Base-by-base conservation (phyloP, 2,888 invertebrate genomes). In the Agrenia bidenticulata region DNA sequence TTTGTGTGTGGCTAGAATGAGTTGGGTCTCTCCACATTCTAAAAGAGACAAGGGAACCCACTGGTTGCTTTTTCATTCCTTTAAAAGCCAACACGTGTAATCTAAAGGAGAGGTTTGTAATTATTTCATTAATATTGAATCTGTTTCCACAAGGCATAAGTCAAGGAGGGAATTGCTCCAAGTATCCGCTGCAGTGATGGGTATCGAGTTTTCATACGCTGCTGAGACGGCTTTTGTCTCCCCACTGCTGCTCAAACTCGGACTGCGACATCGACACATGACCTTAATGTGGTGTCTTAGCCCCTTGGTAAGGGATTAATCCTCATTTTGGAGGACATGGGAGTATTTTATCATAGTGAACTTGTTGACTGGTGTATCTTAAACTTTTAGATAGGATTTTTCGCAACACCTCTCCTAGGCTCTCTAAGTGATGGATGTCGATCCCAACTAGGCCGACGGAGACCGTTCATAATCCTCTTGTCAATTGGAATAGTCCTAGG, bases 181-280 rank as follows among this genome's bases (percentile, higher is more conserved):
- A 11, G 87, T 96, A 72, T 95, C 94, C 21, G 90, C 94, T 0
- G 94, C 94, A 0, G 95, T 97, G 0, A 95, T 94, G 90, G 96
- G 97, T 1, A 95, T 72, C 0, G 96, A 97, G 80, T 94, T 97
- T 81, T 94, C 96, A 0, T 97, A 97, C 79, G 94, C 97, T 0
- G 96, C 95, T 0, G 96, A 97, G 82, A 97, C 96, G 0, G 96
- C 96, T 0, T 96, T 96, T 81, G 96, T 96, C 0, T 95, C 94
- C 0, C 96, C 97, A 1, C 94, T 94, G 0, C 82, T 97, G 15
- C 85, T 96, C 2, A 92, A 94, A 82, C 92, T 96, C 72, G 93
- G 96, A 4, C 91, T 96, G 1, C 89, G 91, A 64, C 94, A 95
- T 79, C 87, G 90, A 73, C 90, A 92, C 78, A 96, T 96, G 94